Evolutionary conservation across 1,140 invertebrate genomes (phyloP), one percentile per base, ranked within the genome.

Genomic region (Lerema accius): DNA sequence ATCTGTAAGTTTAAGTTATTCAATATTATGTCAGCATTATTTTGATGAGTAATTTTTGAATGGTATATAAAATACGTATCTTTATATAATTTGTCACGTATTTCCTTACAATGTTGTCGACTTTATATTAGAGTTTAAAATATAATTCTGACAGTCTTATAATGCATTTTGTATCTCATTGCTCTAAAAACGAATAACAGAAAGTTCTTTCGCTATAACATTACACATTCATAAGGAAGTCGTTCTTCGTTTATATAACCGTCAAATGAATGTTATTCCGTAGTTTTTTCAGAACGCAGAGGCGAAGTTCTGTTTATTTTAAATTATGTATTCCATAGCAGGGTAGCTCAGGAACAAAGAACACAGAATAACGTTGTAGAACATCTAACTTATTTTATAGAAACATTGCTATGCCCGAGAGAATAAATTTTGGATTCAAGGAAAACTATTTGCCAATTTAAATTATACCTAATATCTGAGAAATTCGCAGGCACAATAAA

Each of bases 221-320:
- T 59, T 59, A 59, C 26, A 46, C 55, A 59, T 59, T 59, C 55
- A 59, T 59, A 45, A 37, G 43, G 11, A 58, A 59, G 55, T 59
- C 55, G 19, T 59, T 35, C 26, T 46, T 39, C 43, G 43, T 58
- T 58, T 46, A 46, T 35, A 58, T 37, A 37, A 46, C 40, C 42
- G 40, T 46, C 55, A 46, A 58, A 46, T 58, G 32, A 58, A 58
- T 46, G 42, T 46, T 58, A 58, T 46, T 23, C 42, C 55, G 42
- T 58, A 58, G 53, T 58, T 58, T 58, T 43, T 58, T 58, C 40
- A 28, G 13, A 15, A 39, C 23, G 17, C 53, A 11, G 40, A 26
- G 19, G 40, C 19, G 11, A 58, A 58, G 53, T 58, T 45, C 53
- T 45, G 42, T 58, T 58, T 58, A 58, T 46, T 58, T 46, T 46